Conservation (phyloP, 1,140 invertebrate genomes). For the Pachypsylla venusta region DNA sequence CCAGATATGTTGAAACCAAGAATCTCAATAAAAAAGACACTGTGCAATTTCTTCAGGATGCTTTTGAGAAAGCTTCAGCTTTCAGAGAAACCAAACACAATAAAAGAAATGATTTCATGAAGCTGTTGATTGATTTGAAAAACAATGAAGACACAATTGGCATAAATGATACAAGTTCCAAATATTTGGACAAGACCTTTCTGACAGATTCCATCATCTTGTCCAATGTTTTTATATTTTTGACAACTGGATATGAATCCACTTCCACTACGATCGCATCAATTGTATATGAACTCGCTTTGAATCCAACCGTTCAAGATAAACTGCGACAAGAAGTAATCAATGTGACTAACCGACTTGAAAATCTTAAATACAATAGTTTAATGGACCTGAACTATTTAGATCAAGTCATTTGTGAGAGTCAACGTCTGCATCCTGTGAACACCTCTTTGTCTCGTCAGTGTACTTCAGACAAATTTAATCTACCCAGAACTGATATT, state of each 20-base stretch:
- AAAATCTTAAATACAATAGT: slow-evolving; percentile 35
- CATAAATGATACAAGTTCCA: no score
- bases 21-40: not conserved
- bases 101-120: not conserved
- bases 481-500: slow-evolving; percentile 38
- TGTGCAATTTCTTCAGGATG: not conserved
- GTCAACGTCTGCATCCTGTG: slow-evolving; percentile 7
- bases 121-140: not conserved
- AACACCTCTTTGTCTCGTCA: not conserved
- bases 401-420: slow-evolving; percentile 34
- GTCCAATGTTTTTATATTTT: slow-evolving; percentile 29
- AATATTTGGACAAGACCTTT: not conserved
- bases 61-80: not conserved
- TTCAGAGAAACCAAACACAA: not conserved
- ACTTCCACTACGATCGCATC: slow-evolving; percentile 36
- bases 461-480: slow-evolving; percentile 32
- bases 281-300: slow-evolving; percentile 34
- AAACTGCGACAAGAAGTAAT: slow-evolving; percentile 40
- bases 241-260: slow-evolving; percentile 41
- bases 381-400: slow-evolving; percentile 35
- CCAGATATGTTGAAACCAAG: not conserved
- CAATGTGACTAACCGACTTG: slow-evolving; percentile 30
- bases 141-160: not conserved
- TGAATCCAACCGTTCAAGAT: slow-evolving; percentile 39
- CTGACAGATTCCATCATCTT: slow-evolving; percentile 10